Percentiles rank a stretch among this genome's conserved stretches.
Conservation (phyloP, 2,113 vertebrate species). For the Cryptomyrus ogoouensis region DNA sequence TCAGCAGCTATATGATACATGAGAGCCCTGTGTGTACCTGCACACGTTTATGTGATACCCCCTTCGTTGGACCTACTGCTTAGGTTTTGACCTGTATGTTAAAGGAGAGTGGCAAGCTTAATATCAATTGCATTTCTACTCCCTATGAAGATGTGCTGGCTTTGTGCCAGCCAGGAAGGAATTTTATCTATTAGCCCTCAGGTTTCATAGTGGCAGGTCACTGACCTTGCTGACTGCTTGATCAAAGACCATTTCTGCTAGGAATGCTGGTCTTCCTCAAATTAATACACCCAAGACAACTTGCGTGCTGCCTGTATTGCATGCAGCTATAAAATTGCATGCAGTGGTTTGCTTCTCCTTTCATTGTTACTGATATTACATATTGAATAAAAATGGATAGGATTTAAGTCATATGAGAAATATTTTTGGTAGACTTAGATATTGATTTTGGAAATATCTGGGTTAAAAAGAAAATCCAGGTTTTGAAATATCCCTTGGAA, state of each 20-base stretch:
- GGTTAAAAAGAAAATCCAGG: not conserved
- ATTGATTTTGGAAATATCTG: not conserved
- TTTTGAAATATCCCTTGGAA: not conserved
- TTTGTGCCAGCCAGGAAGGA: not conserved
- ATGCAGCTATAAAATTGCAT: not conserved
- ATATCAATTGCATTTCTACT: not conserved
- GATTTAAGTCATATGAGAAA: not conserved
- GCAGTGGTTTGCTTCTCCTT: not conserved
- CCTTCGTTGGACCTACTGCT: not conserved
- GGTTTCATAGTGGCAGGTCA: conserved; percentile 3
- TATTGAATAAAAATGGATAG: not conserved
- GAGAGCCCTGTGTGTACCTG: not conserved
- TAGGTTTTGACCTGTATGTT: not conserved
- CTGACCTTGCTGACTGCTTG: not conserved
- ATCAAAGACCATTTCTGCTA: not conserved
- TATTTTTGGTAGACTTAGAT: not conserved
- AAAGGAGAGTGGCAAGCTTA: not conserved
- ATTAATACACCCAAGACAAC: not conserved
- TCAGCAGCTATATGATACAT: not conserved
- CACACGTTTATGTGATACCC: not conserved
- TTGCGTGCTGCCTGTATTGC: not conserved
- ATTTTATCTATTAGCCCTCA: not conserved
- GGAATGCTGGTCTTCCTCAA: not conserved
- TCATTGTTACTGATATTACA: not conserved
- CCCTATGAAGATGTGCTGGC: not conserved